phyloP scores from a whole-genome alignment of 2,888 invertebrate genomes.

The Amblyjoppa fuscipennis region DNA sequence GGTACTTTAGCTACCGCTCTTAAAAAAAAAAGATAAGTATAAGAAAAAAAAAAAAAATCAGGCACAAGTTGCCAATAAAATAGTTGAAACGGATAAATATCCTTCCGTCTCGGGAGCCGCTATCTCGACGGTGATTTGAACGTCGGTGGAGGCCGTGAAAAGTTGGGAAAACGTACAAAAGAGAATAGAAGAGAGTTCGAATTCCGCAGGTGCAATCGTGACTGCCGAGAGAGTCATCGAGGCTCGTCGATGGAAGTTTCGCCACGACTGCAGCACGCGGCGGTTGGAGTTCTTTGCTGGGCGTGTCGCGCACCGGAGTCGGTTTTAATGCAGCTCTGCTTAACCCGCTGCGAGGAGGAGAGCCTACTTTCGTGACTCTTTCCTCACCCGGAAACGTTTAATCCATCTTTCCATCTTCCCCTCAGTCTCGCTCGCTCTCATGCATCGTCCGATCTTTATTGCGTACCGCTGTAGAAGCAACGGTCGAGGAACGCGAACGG shows the following conservation, averaged over 20 bases:
- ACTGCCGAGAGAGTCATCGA: conserved; percentile 10
- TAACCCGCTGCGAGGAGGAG: conserved; percentile 51
- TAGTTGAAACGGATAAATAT: neutral
- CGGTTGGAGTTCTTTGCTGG: conserved; percentile 27
- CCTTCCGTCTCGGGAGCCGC: neutral
- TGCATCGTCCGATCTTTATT: conserved; percentile 54
- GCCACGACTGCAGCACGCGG: conserved; percentile 11
- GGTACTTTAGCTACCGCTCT: neutral
- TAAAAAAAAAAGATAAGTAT: neutral
- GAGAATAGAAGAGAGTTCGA: neutral
- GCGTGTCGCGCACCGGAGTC: conserved; percentile 49
- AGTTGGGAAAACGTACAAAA: conserved; percentile 14
- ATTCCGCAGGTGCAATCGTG: conserved; percentile 37
- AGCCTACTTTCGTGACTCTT: conserved; percentile 68
- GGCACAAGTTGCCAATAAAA: neutral
- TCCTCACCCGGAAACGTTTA: conserved; percentile 70
- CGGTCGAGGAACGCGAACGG: conserved; percentile 57
- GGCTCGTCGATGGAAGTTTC: neutral
- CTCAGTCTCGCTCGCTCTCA: conserved; percentile 20
- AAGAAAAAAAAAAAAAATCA: neutral
- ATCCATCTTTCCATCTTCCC: conserved; percentile 54
- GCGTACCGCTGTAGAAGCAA: conserved; percentile 54
- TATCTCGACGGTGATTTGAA: conserved; percentile 6
- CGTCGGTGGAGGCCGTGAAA: conserved; percentile 27
- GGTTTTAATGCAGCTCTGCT: conserved; percentile 30